Conservation (phyloP, 2,888 invertebrate genomes). For the Tenodera sinensis region DNA sequence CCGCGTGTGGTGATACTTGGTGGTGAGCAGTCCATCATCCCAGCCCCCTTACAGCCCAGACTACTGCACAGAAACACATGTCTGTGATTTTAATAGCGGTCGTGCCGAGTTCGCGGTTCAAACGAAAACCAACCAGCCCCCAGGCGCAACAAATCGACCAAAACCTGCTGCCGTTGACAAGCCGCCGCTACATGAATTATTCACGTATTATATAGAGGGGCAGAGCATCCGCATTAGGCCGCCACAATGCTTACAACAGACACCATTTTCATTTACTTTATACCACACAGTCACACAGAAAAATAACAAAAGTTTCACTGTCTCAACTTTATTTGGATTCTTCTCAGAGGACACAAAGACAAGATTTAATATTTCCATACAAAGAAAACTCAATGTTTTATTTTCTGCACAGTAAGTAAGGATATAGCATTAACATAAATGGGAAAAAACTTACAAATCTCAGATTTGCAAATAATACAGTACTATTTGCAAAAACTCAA, state of each 20-base stretch:
- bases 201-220: slow-evolving; percentile 25
- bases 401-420: too few species aligned
- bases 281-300: not conserved
- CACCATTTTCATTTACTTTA: too few species aligned
- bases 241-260: not conserved
- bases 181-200: slow-evolving; percentile 32
- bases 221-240: too few species aligned
- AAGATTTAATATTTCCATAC: too few species aligned
- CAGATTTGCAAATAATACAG: too few species aligned
- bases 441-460: too few species aligned
- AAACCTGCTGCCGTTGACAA: slow-evolving; percentile 32
- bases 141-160: slow-evolving; percentile 32
- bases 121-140: not conserved
- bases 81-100: slow-evolving; percentile 31
- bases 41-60: slow-evolving; percentile 13
- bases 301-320: too few species aligned
- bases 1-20: not conserved
- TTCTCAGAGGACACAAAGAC: too few species aligned
- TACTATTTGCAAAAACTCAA: too few species aligned
- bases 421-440: too few species aligned
- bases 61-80: slow-evolving; percentile 30
- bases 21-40: slow-evolving; percentile 13
- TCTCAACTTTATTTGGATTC: too few species aligned
- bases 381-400: too few species aligned
- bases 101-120: not conserved